phyloP scores from a whole-genome alignment of 2,888 invertebrate species.

The Ischnus inquisitorius region DNA sequence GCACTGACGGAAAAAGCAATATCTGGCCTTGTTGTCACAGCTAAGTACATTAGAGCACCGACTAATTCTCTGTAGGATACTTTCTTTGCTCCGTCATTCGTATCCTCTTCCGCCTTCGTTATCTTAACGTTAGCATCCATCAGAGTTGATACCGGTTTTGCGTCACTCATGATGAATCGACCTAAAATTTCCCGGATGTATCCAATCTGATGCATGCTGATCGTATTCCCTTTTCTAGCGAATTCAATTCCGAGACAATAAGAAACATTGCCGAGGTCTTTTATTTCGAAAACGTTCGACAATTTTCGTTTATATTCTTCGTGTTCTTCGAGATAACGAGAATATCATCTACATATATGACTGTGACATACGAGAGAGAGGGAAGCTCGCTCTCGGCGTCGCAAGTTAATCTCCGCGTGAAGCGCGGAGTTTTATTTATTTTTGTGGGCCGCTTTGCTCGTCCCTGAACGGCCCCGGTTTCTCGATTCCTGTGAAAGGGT shows the following conservation, averaged over 20 bases:
- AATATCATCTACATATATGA: slow-evolving; percentile 75
- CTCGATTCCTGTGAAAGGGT: too few relatives aligned
- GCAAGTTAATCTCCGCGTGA: too few relatives aligned
- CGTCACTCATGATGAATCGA: slow-evolving; percentile 75
- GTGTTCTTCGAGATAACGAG: slow-evolving; percentile 66
- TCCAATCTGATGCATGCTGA: slow-evolving; percentile 63
- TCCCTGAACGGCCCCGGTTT: too few relatives aligned
- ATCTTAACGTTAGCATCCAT: slow-evolving; percentile 63
- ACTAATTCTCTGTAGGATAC: slow-evolving; percentile 67
- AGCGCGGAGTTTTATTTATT: too few relatives aligned
- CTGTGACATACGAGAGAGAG: too few relatives aligned
- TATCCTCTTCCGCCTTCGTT: slow-evolving; percentile 51
- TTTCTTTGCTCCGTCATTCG: slow-evolving; percentile 39
- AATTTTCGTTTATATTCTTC: slow-evolving; percentile 46
- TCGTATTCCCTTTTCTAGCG: slow-evolving; percentile 6
- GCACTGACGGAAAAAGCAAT: slow-evolving; percentile 65
- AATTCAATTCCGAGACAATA: slow-evolving; percentile 74
- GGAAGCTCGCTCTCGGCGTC: too few relatives aligned
- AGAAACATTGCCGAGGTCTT: slow-evolving; percentile 66
- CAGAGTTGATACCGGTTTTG: slow-evolving; percentile 74
- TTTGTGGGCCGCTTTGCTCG: too few relatives aligned
- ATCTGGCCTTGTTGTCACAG: slow-evolving; percentile 66
- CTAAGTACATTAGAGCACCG: slow-evolving; percentile 68
- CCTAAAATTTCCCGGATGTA: slow-evolving; percentile 72
- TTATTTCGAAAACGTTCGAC: slow-evolving; percentile 62